Evolutionary conservation across 2,888 invertebrate genomes (phyloP).

Genomic region (Drosophila colorata): DNA sequence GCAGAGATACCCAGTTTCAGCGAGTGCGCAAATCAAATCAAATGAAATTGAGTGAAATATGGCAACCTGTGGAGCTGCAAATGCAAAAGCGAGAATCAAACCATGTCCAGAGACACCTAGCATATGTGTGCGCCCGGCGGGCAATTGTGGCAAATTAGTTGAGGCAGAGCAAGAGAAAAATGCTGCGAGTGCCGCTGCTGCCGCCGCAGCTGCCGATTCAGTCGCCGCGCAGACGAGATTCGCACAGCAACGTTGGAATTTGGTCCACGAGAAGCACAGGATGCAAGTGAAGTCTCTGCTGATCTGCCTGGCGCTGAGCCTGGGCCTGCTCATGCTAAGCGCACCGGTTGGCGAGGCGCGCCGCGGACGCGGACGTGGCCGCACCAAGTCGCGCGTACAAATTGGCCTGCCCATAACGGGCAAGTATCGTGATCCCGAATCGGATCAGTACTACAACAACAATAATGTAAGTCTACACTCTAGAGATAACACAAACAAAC

Average conservation of each 20-base stretch:
- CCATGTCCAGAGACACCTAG: slow-evolving; percentile 9
- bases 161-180: slow-evolving; percentile 39
- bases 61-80: slow-evolving; percentile 53
- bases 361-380: slow-evolving; percentile 89
- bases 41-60: slow-evolving; percentile 72
- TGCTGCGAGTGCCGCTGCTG: slow-evolving; percentile 21
- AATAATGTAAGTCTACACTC: slow-evolving; percentile 87
- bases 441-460: slow-evolving; percentile 96
- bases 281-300: slow-evolving; percentile 82
- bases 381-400: slow-evolving; percentile 93
- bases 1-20: slow-evolving; percentile 27
- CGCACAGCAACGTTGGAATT: slow-evolving; percentile 62
- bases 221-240: slow-evolving; percentile 73
- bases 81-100: slow-evolving; percentile 32
- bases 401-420: slow-evolving; percentile 95
- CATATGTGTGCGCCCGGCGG: slow-evolving; percentile 9
- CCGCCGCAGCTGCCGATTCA: slow-evolving; percentile 53
- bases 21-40: slow-evolving; percentile 66
- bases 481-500: not conserved
- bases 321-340: slow-evolving; percentile 84
- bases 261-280: slow-evolving; percentile 16
- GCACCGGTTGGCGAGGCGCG: slow-evolving; percentile 86
- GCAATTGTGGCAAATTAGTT: slow-evolving; percentile 79
- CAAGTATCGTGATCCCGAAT: slow-evolving; percentile 95
- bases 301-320: slow-evolving; percentile 79